phyloP scores from a whole-genome alignment of 2,797 vertebrate genomes.

The Helostoma temminkii region DNA sequence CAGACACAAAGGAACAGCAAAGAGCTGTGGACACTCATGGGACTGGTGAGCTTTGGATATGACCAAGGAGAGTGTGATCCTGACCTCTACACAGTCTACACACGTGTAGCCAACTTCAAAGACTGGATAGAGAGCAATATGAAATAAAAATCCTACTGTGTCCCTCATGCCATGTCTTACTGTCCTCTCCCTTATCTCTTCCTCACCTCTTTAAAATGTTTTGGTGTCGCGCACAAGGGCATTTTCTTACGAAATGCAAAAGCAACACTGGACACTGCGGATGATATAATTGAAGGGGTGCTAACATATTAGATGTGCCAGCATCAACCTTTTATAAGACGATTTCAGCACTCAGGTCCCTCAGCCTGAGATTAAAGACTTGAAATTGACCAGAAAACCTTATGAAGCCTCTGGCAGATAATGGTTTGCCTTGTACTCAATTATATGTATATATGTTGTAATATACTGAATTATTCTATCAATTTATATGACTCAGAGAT shows the following conservation, averaged over 20 bases:
- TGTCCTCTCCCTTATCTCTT: conserved; percentile 5
- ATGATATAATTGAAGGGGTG: conserved; percentile 72
- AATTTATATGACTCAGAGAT: conserved; percentile 69
- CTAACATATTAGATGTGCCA: conserved; percentile 64
- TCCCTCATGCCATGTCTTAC: conserved; percentile 7
- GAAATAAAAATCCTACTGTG: conserved; percentile 82
- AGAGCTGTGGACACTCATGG: conserved; percentile 90
- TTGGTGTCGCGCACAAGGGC: conserved; percentile 39
- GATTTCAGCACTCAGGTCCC: conserved; percentile 56
- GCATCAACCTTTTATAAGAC: conserved; percentile 37
- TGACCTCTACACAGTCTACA: conserved; percentile 94
- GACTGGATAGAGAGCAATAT: conserved; percentile 96
- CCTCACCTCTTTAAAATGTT: conserved; percentile 5
- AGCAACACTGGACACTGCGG: conserved; percentile 81
- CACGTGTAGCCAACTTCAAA: conserved; percentile 90
- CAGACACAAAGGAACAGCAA: conserved; percentile 62
- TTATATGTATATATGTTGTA: conserved; percentile 76
- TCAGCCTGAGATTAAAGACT: conserved; percentile 67
- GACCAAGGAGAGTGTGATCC: conserved; percentile 92
- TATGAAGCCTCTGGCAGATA: conserved; percentile 44
- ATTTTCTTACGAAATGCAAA: conserved; percentile 62
- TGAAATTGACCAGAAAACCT: conserved; percentile 69
- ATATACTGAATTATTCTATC: conserved; percentile 72
- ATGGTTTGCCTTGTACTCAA: conserved; percentile 64
- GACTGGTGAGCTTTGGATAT: conserved; percentile 97